Evolutionary conservation across 2,797 vertebrate species (phyloP).

Genomic region (Oreonectes daqikongensis): DNA sequence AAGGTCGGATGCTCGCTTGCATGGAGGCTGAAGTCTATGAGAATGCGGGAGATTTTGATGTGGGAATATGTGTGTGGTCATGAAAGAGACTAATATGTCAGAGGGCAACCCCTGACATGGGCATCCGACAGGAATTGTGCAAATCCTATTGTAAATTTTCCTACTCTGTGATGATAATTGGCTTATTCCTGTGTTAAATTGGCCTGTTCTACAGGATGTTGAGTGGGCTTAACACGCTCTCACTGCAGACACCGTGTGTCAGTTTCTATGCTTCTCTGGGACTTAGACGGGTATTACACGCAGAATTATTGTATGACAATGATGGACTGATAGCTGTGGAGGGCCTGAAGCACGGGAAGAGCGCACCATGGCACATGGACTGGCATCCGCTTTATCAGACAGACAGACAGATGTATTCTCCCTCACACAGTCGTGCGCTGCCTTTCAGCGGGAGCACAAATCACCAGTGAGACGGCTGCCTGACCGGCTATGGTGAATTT

Average conservation of each 20-base stretch:
- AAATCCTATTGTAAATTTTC: conserved; percentile 76
- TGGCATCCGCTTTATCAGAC: conserved; percentile 40
- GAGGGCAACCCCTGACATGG: conserved; percentile 69
- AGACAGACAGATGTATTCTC: conserved; percentile 31
- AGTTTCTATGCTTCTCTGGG: conserved; percentile 66
- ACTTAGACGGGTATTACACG: conserved; percentile 72
- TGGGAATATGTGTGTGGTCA: conserved; percentile 42
- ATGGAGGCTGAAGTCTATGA: background rate
- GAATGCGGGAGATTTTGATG: background rate
- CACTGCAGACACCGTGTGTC: conserved; percentile 67
- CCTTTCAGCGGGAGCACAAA: conserved; percentile 42
- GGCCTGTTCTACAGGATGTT: conserved; percentile 71
- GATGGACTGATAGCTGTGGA: conserved; percentile 71
- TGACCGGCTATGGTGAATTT: conserved; percentile 34
- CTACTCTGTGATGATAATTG: conserved; percentile 75
- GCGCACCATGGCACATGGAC: conserved; percentile 32
- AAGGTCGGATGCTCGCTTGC: conserved; percentile 30
- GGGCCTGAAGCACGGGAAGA: conserved; percentile 38
- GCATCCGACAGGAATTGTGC: conserved; percentile 66
- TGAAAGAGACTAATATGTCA: conserved; percentile 55
- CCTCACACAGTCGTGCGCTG: conserved; percentile 27
- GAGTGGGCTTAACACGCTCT: conserved; percentile 66
- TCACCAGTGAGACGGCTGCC: conserved; percentile 34
- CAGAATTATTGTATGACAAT: conserved; percentile 74
- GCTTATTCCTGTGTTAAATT: conserved; percentile 78